Evolutionary conservation across 2,888 invertebrate species (phyloP).

Genomic region (Erannis defoliaria): DNA sequence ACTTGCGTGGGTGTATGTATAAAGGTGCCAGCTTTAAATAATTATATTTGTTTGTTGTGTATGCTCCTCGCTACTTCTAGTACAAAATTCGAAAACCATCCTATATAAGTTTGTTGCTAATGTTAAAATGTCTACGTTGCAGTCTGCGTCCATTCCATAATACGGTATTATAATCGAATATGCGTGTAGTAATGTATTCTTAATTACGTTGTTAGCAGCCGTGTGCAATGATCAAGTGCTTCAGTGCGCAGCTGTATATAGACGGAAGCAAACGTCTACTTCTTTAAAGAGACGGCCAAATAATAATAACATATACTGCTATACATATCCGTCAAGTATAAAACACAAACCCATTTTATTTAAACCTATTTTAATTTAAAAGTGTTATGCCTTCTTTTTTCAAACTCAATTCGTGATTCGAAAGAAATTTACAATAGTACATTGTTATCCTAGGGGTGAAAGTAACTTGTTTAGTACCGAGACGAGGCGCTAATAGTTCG

Average conservation of each 20-base stretch:
- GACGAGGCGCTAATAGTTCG: too few relatives aligned
- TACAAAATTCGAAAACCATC: background rate
- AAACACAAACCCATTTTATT: too few relatives aligned
- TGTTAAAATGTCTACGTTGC: slow-evolving; percentile 12
- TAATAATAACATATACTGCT: too few relatives aligned
- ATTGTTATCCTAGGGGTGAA: too few relatives aligned
- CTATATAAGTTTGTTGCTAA: slow-evolving; percentile 20
- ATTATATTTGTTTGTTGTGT: background rate
- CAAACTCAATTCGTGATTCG: too few relatives aligned
- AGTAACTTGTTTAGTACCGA: too few relatives aligned
- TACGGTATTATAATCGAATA: slow-evolving; percentile 13
- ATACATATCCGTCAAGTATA: too few relatives aligned
- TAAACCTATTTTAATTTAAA: too few relatives aligned
- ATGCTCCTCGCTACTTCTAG: background rate
- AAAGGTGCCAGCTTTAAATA: background rate
- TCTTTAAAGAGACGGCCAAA: background rate
- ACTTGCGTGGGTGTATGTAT: background rate
- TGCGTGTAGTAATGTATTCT: slow-evolving; percentile 16
- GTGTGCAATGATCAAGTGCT: background rate
- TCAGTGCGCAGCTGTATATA: too few relatives aligned
- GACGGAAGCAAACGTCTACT: background rate
- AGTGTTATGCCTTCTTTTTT: too few relatives aligned
- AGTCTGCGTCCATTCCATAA: slow-evolving; percentile 24
- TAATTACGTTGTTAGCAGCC: background rate
- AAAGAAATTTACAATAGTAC: too few relatives aligned